A percentile compares a stretch with the other conserved stretches of the same genome.
These are phyloP conservation scores for Lepeophtheirus salmonis DNA, from an alignment of 1,140 invertebrate species.

Conservation along the genomic window DNA sequence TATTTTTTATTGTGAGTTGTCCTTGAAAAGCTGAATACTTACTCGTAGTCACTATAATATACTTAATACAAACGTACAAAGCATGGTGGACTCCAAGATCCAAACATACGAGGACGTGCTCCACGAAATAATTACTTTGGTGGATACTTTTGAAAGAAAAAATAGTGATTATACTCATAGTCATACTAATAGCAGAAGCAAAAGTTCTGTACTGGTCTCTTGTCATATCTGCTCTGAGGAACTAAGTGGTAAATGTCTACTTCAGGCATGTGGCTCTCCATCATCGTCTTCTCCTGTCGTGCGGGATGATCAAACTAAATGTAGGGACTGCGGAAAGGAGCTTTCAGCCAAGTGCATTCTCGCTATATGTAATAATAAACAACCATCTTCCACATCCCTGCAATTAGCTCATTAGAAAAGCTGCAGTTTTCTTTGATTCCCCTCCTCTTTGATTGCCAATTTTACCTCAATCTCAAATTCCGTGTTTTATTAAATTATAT, in stretches of 20 bases:
- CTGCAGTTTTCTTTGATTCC: no score
- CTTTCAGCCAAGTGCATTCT: background rate
- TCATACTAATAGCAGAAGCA: background rate
- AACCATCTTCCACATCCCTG: no score
- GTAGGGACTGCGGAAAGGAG: background rate
- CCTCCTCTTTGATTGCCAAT: no score
- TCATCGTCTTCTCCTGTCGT: background rate
- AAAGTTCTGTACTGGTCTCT: no score
- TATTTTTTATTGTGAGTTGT: no score
- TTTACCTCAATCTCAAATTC: no score
- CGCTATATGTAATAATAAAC: background rate
- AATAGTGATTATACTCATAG: background rate
- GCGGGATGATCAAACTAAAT: background rate
- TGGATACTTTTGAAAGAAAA: background rate
- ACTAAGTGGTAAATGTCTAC: background rate
- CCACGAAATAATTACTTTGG: background rate
- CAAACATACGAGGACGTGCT: background rate
- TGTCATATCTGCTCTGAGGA: background rate
- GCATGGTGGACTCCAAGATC: background rate
- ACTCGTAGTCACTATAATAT: no score
- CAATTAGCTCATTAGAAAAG: no score
- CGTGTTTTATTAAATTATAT: no score
- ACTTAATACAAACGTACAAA: no score
- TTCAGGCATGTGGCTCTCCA: background rate
- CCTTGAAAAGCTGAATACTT: no score